Base-by-base conservation (phyloP, 2,113 vertebrate genomes). In the Artemisiospiza belli region DNA sequence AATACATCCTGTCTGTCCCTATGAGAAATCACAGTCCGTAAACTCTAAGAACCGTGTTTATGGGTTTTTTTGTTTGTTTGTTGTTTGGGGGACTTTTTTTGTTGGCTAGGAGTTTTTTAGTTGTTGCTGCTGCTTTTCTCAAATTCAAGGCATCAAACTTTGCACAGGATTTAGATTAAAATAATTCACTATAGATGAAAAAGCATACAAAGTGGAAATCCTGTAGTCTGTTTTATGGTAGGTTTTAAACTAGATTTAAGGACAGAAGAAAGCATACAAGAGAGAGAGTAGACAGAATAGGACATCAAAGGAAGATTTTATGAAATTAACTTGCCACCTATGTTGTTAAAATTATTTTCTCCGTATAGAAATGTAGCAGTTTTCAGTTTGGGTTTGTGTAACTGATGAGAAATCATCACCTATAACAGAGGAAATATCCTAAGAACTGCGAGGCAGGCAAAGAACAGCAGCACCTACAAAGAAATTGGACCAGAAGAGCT, bases 351-450 rank as follows among this genome's bases (percentile, higher is more conserved):
- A 11, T 78, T 0, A 24, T 58, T 78, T 70, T 59, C 58, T 68
- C 9, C 7, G 2, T 0, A 1, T 5, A 41, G 11, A 21, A 6
- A 61, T 10, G 7, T 22, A 43, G 23, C 10, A 64, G 14, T 39
- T 87, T 35, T 67, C 69, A 35, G 17, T 46, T 58, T 85, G 35
- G 3, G 4, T 54, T 79, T 88, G 17, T 1, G 2, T 12, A 51
- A 72, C 6, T 51, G 25, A 25, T 31, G 11, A 85, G 28, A 78
- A 85, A n/a, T 28, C 7, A 67, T 41, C 10, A 46, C 8, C 22
- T 63, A 5, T 30, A 25, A 6, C 15, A 63, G 61, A 86, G 25
- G 44, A 92, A 78, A 81, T 46, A 44, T 19, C 37, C 51, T 19
- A 12, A 84, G 59, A 44, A 35, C 14, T 27, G 27, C 24, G 27